Evolutionary conservation across 2,888 invertebrate genomes (phyloP), one percentile per base, ranked within the genome.

Genomic region (Poecilobothrus nobilitatus): DNA sequence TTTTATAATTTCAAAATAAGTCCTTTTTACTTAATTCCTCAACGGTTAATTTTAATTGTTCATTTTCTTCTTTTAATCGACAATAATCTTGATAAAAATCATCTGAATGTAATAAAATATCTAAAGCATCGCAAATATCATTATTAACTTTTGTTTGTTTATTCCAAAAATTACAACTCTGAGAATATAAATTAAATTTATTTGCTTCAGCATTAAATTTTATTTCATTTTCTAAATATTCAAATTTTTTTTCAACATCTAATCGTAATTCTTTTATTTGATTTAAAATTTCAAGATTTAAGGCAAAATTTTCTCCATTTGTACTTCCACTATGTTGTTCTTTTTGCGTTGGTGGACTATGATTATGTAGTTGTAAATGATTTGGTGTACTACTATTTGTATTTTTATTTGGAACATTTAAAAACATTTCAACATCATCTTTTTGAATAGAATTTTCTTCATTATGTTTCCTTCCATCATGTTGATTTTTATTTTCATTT

Each of bases 41-140:
- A 5, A 80, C 44, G 65, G 78, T 74, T 0, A 71, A 73, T 53
- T 75, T 77, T 2, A 81, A 68, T 68, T 73, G 65, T 68, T 75
- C 76, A 69, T 81, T 81, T 68, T 81, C 81, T 34, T 75, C 70
- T 68, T 78, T 76, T 61, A 81, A 70, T 5, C 75, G 74, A 10
- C 73, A 7, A 70, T 77, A 81, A 34, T 81, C 80, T 21, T 75
- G 74, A 6, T 77, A 74, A 70, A 81, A 80, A 3, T 74, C 74
- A 75, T 80, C 80, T 0, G 75, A 75, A 64, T 76, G 77, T 63
- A 81, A 68, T 1, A 81, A 70, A 41, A 78, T 65, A 8, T 74
- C 74, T 20, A 81, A 68, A 0, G 75, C 74, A 33, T 78, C 75
- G 3, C 75, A 74, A 61, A 79, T 76, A 65, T 78, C 75, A 67